Evolutionary conservation across 2,797 vertebrate species (phyloP).

Genomic region (Macropus fuliginosus): DNA sequence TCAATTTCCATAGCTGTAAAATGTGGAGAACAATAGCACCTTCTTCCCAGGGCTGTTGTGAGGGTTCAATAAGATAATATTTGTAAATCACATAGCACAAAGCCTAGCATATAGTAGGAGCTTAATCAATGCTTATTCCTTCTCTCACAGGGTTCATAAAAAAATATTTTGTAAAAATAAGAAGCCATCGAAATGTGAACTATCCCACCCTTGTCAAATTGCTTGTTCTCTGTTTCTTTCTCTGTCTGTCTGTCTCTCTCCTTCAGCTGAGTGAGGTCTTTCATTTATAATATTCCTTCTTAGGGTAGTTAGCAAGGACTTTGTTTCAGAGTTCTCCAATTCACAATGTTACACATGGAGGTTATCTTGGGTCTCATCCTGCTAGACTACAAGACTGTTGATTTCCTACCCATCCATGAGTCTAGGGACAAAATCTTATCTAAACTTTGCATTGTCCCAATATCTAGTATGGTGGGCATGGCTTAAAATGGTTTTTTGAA

Average conservation of each 20-base stretch:
- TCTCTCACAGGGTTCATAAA: neutral
- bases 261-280: neutral
- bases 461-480: neutral
- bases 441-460: neutral
- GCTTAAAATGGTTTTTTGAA: neutral
- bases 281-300: neutral
- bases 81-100: neutral
- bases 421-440: neutral
- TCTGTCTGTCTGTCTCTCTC: neutral
- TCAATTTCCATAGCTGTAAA: neutral
- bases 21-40: neutral
- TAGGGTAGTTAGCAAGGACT: neutral
- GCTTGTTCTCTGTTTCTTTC: neutral
- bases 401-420: neutral
- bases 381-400: neutral
- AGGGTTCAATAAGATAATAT: neutral
- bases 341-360: neutral
- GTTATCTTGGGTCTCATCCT: neutral
- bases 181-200: neutral
- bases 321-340: neutral
- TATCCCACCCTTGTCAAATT: neutral
- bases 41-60: no score
- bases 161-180: neutral
- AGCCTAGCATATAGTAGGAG: neutral
- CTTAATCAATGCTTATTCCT: neutral